Evolutionary conservation across 2,113 vertebrate species (phyloP), one percentile per base, ranked within the genome.

Genomic region (Chaetodon auriga): DNA sequence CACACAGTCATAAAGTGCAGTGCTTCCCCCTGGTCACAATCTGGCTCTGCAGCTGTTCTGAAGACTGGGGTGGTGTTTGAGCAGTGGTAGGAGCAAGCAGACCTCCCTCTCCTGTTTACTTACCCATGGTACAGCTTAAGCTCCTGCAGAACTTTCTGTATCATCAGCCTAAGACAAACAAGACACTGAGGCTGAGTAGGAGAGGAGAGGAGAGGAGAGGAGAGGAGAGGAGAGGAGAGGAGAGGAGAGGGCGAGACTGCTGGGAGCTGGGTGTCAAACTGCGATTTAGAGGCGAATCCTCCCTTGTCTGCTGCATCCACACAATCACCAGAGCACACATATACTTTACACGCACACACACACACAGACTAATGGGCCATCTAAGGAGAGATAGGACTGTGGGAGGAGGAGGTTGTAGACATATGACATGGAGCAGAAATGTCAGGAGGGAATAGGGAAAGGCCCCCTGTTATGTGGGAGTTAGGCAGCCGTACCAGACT

Each of bases 81-180:
- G 54, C 66, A 86, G 73, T 66, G 36, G 41, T 18, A 23, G 58
- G 2, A 86, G 82, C 82, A 78, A 76, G 65, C 77, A 81, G 83
- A 90, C 91, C 81, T 86, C 82, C 66, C 63, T 89, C 87, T 80
- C 84, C 68, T 93, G 88, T 92, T 94, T 94, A 96, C 97, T 96
- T 86, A 99, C 98, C 98, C 96, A 9, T 99, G 97, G 85, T 97
- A 98, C 86, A 97, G 96, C 83, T 96, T 97, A 88, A 98, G 95
- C 92, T 99, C 98, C 82, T 97, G 96, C 70, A 99, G 97, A 75
- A 99, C 97, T 90, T 97, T 97, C 80, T 99, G 97, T 91, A 98
- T 97, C 88, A 97, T 97, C 91, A 99, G 82, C 96, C 98, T 99
- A 89, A 93, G 93, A 93, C 89, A 96, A 94, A 95, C 93, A 95